Base-by-base conservation (phyloP, 2,113 vertebrate genomes). In the Hypanus sabinus region DNA sequence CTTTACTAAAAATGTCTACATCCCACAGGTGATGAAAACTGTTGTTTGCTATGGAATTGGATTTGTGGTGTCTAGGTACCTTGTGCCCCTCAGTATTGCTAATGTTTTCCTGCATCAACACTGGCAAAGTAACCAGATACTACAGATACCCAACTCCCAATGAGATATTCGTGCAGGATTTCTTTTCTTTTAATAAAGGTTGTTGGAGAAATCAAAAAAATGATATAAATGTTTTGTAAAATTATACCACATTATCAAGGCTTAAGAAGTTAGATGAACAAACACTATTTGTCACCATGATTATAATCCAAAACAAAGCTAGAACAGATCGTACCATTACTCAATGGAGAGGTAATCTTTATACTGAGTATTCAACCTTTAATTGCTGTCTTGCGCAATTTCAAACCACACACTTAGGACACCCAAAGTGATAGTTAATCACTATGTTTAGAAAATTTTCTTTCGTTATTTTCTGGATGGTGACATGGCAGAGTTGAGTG, bases 401-500 rank as follows among this genome's bases (percentile, higher is more conserved):
- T 16, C 85, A 90, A 90, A 90, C 85, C 85, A 90, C 85, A 90
- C 60, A 90, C 85, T 33, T 90, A 90, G 85, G 85, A 90, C 85
- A 90, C 85, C 71, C 85, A 65, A 90, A 65, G 30, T 90, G 62
- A 90, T 65, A 16, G 6, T 16, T 90, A 65, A 65, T 65, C 60
- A 90, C 33, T 90, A 65, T 60, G 46, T 57, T 57, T 5, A 55
- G 22, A 57, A 57, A 46, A 27, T 90, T 90, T 90, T 90, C n/a
- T 8, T 33, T 90, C 33, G 0, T 60, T 90, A 60, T 20, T 90
- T 90, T 90, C 85, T 33, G 14, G 60, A 65, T 65, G 5, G 6
- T 88, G 33, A 65, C 30, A 65, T 6, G 12, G 85, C 16, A 18
- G 7, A n/a, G 85, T 60, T 88, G 60, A 33, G 60, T 33, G 30